These are phyloP conservation scores for Halcyon senegalensis DNA, from an alignment of 2,113 vertebrate species.

Conservation along the genomic window DNA sequence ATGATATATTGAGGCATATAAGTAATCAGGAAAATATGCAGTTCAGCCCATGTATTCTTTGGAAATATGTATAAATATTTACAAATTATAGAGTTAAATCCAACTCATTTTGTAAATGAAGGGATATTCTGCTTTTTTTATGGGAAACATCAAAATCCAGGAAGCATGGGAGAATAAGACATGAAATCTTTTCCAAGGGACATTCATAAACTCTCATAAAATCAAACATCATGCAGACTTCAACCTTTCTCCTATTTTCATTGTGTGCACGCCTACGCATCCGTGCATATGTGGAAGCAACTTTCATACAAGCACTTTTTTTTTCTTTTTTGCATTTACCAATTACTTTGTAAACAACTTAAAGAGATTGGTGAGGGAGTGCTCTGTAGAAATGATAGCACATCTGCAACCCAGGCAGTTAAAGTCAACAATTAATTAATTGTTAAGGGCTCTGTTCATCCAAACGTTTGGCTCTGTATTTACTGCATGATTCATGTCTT, in stretches of 20 bases:
- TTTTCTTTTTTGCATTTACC: conserved; percentile 3
- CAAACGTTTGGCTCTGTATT: conserved; percentile 56
- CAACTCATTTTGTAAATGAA: conserved; percentile 75
- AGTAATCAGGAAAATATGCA: conserved; percentile 76
- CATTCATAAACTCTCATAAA: conserved; percentile 46
- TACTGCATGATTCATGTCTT: conserved; percentile 60
- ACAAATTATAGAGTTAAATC: conserved; percentile 75
- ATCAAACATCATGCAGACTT: conserved; percentile 30
- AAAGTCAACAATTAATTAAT: conserved; percentile 69
- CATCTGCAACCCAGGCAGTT: conserved; percentile 50
- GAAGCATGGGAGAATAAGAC: conserved; percentile 49
- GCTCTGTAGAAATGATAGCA: conserved; percentile 51
- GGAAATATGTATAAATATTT: conserved; percentile 81
- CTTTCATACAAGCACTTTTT: not conserved
- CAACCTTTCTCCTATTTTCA: conserved; percentile 51
- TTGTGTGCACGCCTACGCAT: conserved; percentile 49
- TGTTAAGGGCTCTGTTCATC: conserved; percentile 57
- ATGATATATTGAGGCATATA: conserved; percentile 75
- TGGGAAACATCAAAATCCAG: conserved; percentile 59
- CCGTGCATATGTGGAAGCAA: conserved; percentile 12
- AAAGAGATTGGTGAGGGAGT: conserved; percentile 45
- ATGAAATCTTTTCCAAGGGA: conserved; percentile 48
- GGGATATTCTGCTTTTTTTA: conserved; percentile 67
- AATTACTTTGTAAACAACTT: conserved; percentile 51
- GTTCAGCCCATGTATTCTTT: conserved; percentile 74